Percentiles rank a stretch among this genome's conserved stretches.
Conservation (phyloP, 2,113 vertebrate species). For the Clarias macrocephalus region DNA sequence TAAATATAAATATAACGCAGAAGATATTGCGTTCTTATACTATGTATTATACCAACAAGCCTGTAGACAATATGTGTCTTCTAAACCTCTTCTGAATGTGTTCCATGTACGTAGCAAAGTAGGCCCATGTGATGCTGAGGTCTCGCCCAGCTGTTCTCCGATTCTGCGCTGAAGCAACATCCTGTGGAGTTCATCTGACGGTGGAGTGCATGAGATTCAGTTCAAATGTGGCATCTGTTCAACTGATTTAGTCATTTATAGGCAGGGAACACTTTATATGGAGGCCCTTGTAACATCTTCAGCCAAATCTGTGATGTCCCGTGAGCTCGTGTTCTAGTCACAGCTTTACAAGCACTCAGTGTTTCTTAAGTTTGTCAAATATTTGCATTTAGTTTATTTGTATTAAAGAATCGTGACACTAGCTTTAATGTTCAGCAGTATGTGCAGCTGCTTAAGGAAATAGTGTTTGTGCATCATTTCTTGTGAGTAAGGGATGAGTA, state of each 20-base stretch:
- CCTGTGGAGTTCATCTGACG: neutral
- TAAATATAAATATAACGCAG: too few relatives aligned
- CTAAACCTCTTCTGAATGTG: neutral
- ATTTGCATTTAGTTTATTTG: neutral
- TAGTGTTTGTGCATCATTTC: neutral
- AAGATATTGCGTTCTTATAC: too few relatives aligned
- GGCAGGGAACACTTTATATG: neutral
- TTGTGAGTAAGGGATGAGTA: neutral
- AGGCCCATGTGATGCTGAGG: neutral
- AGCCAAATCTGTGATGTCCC: neutral
- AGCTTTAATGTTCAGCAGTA: neutral
- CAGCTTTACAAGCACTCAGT: neutral
- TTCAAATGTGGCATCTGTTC: conserved; percentile 1
- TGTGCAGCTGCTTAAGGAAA: neutral
- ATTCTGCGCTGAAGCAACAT: neutral
- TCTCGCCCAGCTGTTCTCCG: conserved; percentile 10
- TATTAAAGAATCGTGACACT: neutral
- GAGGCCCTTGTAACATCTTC: neutral
- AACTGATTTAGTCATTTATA: conserved; percentile 1
- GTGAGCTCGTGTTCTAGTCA: neutral
- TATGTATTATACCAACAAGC: neutral
- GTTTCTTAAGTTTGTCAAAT: neutral
- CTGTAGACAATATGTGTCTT: neutral
- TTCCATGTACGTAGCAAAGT: neutral
- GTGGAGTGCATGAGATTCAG: neutral